phyloP scores from a whole-genome alignment of 2,113 vertebrate genomes.

The Corydoras sp. region DNA sequence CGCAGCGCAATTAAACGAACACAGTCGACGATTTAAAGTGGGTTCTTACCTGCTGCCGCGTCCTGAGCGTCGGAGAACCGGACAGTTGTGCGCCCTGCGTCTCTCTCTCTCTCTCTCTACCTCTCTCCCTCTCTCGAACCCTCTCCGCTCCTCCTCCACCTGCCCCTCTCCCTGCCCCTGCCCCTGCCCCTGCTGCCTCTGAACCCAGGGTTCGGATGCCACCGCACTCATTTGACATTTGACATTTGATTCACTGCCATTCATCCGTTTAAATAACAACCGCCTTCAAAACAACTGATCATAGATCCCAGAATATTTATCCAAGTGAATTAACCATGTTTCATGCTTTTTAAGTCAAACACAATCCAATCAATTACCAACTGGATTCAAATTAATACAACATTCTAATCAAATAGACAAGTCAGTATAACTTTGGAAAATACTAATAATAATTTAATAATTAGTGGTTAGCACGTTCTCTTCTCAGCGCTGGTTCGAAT shows the following conservation, averaged over 20 bases:
- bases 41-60: constrained; percentile 53
- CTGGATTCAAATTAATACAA: no score
- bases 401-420: no score
- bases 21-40: not conserved
- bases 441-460: no score
- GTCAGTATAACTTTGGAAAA: no score
- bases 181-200: constrained; percentile 19
- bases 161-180: constrained; percentile 34
- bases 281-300: no score
- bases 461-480: no score
- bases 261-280: no score
- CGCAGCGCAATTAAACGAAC: not conserved
- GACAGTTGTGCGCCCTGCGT: constrained; percentile 47
- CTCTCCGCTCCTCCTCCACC: constrained; percentile 3
- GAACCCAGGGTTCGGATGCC: not conserved
- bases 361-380: no score
- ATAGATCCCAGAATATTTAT: no score
- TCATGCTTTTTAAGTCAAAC: no score
- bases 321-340: no score
- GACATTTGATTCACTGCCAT: not conserved
- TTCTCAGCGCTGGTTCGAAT: no score
- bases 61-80: constrained; percentile 57
- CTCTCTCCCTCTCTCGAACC: constrained; percentile 16
- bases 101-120: constrained; percentile 26
- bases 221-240: not conserved